Percentiles rank a stretch among this genome's conserved stretches.
These are phyloP conservation scores for Eudasyphora cyanicolor DNA, from an alignment of 2,888 invertebrate species.

Conservation along the genomic window DNA sequence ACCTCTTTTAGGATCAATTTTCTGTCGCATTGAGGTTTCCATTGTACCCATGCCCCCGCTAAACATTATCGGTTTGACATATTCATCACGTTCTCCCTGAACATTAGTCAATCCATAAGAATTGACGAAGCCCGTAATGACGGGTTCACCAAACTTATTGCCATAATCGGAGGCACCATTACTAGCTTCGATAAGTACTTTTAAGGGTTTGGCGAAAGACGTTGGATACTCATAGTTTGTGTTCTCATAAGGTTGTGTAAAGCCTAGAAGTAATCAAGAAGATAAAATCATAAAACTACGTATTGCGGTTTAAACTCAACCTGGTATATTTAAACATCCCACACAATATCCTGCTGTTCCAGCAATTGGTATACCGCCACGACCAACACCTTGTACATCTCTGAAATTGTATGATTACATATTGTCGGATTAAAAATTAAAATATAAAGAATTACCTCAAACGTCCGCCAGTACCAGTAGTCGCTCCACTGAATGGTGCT, in stretches of 20 bases:
- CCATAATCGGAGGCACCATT: slow-evolving; percentile 99
- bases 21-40: slow-evolving; percentile 90
- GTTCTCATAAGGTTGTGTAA: slow-evolving; percentile 93
- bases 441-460: slow-evolving; percentile 80
- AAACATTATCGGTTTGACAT: slow-evolving; percentile 99
- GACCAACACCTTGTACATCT: slow-evolving; percentile 96
- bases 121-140: slow-evolving; percentile 93
- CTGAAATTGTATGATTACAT: slow-evolving; percentile 77
- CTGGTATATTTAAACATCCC: slow-evolving; percentile 94
- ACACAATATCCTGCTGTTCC: slow-evolving; percentile 98
- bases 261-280: slow-evolving; percentile 82
- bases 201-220: slow-evolving; percentile 94
- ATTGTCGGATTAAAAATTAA: neutral
- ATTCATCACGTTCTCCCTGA: slow-evolving; percentile 89
- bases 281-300: no score
- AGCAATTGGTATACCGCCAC: slow-evolving; percentile 96
- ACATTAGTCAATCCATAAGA: slow-evolving; percentile 90
- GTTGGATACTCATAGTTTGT: slow-evolving; percentile 87
- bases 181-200: slow-evolving; percentile 96
- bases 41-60: slow-evolving; percentile 97
- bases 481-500: slow-evolving; percentile 98
- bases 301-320: no score
- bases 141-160: slow-evolving; percentile 99
- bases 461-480: slow-evolving; percentile 98
- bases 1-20: slow-evolving; percentile 88